Conservation (phyloP, 2,797 vertebrate genomes). For the Urocyon cinereoargenteus region DNA sequence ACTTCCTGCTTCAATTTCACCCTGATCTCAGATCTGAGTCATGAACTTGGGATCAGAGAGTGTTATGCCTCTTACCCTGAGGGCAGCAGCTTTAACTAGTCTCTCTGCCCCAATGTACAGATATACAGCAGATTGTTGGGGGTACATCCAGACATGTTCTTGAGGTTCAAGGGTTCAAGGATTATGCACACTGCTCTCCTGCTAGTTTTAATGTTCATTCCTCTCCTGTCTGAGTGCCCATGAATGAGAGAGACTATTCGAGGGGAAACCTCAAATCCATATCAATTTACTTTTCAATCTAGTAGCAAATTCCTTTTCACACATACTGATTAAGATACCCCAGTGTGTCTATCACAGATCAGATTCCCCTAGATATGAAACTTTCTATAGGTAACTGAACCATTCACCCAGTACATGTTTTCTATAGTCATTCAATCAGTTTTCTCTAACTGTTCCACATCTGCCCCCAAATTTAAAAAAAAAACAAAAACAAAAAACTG, state of each 20-base stretch:
- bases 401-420: background rate
- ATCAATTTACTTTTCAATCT: background rate
- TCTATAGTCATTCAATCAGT: background rate
- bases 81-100: background rate
- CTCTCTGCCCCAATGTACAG: background rate
- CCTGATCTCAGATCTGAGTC: background rate
- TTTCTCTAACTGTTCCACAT: background rate
- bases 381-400: background rate
- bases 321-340: background rate
- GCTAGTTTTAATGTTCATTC: background rate
- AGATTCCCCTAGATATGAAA: background rate
- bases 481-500: no score
- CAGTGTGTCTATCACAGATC: background rate
- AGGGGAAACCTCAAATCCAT: background rate
- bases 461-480: background rate
- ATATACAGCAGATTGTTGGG: fast-evolving
- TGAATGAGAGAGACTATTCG: background rate
- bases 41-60: background rate
- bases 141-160: fast-evolving
- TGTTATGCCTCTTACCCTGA: background rate
- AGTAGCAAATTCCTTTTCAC: background rate
- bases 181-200: background rate
- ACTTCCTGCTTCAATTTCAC: background rate
- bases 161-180: no score
- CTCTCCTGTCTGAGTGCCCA: background rate